These are phyloP conservation scores for Cynaeus angustus DNA, from an alignment of 2,888 invertebrate species.

Conservation along the genomic window DNA sequence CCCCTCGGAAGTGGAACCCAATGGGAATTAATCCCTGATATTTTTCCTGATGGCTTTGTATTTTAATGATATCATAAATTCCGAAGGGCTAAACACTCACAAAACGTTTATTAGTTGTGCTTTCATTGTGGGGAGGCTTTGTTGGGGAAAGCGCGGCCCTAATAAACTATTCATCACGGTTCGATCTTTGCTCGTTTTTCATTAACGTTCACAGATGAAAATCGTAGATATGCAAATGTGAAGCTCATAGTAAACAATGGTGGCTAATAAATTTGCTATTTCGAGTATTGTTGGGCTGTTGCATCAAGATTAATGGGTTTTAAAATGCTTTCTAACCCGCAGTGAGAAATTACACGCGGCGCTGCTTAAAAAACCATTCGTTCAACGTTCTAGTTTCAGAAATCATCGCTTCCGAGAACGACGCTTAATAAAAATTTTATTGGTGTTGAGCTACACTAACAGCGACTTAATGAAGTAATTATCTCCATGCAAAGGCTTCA, in stretches of 20 bases:
- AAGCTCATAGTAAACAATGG: constrained; percentile 23
- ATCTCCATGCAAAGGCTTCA: constrained; percentile 44
- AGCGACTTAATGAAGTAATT: constrained; percentile 51
- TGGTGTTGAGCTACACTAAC: constrained; percentile 39
- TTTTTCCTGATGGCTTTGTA: constrained; percentile 32
- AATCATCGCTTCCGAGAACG: constrained; percentile 6
- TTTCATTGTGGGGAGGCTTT: constrained; percentile 23
- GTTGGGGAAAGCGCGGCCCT: constrained; percentile 17
- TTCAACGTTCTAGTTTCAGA: background rate
- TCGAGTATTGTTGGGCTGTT: constrained; percentile 10
- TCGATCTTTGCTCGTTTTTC: constrained; percentile 30
- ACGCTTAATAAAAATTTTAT: constrained; percentile 44
- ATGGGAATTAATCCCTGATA: constrained; percentile 36
- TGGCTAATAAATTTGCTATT: constrained; percentile 19
- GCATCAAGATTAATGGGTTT: constrained; percentile 11
- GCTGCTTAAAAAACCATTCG: too few species aligned
- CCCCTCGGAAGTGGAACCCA: constrained; percentile 46
- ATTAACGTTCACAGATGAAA: constrained; percentile 18
- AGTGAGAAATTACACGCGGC: background rate
- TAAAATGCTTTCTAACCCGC: constrained; percentile 13
- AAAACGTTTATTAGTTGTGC: constrained; percentile 42
- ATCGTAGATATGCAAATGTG: constrained; percentile 27
- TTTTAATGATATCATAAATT: constrained; percentile 43
- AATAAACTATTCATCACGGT: constrained; percentile 32
- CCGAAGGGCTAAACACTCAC: constrained; percentile 17